These are phyloP conservation scores for Lasioglossum malachurum DNA, from an alignment of 2,888 invertebrate genomes.

Conservation along the genomic window DNA sequence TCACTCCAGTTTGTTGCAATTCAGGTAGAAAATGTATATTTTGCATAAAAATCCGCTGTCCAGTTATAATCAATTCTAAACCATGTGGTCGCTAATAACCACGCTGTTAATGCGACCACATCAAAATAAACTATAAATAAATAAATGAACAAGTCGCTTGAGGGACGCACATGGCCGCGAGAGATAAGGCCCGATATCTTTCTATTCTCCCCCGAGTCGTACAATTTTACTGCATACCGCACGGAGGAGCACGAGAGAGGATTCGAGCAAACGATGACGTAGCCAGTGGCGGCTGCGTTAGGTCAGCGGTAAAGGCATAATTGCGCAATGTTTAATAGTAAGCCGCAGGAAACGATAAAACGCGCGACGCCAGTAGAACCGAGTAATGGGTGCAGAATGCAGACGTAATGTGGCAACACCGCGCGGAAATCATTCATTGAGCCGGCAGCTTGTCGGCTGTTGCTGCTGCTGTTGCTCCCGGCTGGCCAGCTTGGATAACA, in stretches of 20 bases:
- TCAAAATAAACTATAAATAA: no score
- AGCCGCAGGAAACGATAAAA: slow-evolving; percentile 67
- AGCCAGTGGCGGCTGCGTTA: slow-evolving; percentile 35
- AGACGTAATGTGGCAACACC: slow-evolving; percentile 81
- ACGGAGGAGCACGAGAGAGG: neutral
- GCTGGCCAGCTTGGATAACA: slow-evolving; percentile 52
- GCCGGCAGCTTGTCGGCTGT: slow-evolving; percentile 56
- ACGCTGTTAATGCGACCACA: no score
- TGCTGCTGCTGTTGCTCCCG: slow-evolving; percentile 47
- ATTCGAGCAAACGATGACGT: slow-evolving; percentile 45
- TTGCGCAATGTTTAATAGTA: slow-evolving; percentile 65
- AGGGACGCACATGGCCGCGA: neutral
- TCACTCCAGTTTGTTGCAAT: no score
- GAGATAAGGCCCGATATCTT: neutral
- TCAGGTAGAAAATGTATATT: no score
- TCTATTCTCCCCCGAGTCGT: neutral
- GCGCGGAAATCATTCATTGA: slow-evolving; percentile 85
- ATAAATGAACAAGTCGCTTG: neutral
- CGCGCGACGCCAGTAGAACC: slow-evolving; percentile 46
- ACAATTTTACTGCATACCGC: neutral
- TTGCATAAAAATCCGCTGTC: no score
- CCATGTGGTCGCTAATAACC: no score
- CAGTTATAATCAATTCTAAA: no score
- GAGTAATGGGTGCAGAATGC: slow-evolving; percentile 71
- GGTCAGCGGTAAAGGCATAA: slow-evolving; percentile 53